These are phyloP conservation scores for Drosophila obscura DNA, from an alignment of 1,140 invertebrate species.

Conservation along the genomic window DNA sequence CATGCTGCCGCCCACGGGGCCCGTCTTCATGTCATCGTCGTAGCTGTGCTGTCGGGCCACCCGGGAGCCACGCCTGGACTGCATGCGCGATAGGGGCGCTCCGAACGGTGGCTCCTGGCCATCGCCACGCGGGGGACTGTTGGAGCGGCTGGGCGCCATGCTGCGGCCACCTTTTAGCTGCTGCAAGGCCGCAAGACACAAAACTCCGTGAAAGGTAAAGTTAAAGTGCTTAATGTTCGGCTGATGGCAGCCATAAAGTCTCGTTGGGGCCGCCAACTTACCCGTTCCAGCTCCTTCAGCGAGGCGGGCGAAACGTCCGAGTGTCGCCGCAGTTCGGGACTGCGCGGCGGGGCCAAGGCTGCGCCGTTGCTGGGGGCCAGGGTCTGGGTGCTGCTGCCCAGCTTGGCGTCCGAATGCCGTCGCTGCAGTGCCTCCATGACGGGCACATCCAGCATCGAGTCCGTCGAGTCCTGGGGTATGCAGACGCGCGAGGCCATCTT, in stretches of 20 bases:
- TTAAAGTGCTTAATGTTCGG: background rate
- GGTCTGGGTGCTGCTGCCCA: conserved; percentile 85
- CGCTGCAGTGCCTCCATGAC: conserved; percentile 89
- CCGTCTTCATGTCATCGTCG: conserved; percentile 88
- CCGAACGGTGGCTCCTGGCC: conserved; percentile 71
- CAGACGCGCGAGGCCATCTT: conserved; percentile 90
- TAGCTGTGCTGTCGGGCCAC: conserved; percentile 90
- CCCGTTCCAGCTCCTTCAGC: conserved; percentile 93
- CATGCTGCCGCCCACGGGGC: conserved; percentile 84
- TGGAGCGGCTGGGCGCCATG: conserved; percentile 84
- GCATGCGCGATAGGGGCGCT: conserved; percentile 78
- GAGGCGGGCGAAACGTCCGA: conserved; percentile 93
- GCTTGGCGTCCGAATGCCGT: conserved; percentile 91
- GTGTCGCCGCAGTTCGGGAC: conserved; percentile 90
- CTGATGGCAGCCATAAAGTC: no score
- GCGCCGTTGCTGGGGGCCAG: conserved; percentile 84
- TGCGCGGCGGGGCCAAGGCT: conserved; percentile 89
- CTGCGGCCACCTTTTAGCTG: conserved; percentile 84
- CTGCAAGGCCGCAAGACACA: conserved; percentile 49
- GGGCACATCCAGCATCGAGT: conserved; percentile 91
- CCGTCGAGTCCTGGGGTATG: conserved; percentile 90
- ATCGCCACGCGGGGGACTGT: conserved; percentile 84
- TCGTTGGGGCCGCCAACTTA: conserved; percentile 80
- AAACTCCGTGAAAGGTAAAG: background rate
- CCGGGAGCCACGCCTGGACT: conserved; percentile 87